These are phyloP conservation scores for Melieria omissa DNA, from an alignment of 2,888 invertebrate genomes.

Conservation along the genomic window DNA sequence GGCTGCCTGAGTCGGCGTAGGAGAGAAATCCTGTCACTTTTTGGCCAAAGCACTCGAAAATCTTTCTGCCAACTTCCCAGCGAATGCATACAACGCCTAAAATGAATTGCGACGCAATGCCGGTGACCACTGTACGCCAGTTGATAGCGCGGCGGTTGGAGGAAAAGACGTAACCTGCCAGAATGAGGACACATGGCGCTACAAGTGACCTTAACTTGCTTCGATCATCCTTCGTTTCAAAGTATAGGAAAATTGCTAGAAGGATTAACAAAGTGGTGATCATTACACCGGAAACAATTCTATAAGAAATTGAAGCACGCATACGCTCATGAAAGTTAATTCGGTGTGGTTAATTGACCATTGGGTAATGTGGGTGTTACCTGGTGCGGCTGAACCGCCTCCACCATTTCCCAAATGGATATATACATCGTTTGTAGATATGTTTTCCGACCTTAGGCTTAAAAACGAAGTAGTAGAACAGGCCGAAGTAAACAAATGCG, in stretches of 20 bases:
- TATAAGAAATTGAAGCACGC: constrained; percentile 52
- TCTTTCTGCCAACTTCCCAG: constrained; percentile 80
- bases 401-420: constrained; percentile 54
- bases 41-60: constrained; percentile 72
- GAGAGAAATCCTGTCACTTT: constrained; percentile 80
- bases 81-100: constrained; percentile 87
- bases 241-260: constrained; percentile 72
- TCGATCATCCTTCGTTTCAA: constrained; percentile 72
- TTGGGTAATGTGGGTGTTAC: constrained; percentile 40
- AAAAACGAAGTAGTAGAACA: constrained; percentile 74
- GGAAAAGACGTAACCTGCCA: constrained; percentile 74
- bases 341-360: not conserved
- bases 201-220: constrained; percentile 76
- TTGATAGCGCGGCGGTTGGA: constrained; percentile 72
- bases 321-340: not conserved
- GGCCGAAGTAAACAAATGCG: constrained; percentile 71
- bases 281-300: constrained; percentile 68
- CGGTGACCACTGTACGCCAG: constrained; percentile 85
- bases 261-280: constrained; percentile 67
- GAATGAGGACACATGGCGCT: constrained; percentile 74
- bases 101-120: constrained; percentile 83
- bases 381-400: constrained; percentile 54
- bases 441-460: constrained; percentile 69
- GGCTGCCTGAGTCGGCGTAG: constrained; percentile 82
- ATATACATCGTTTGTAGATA: constrained; percentile 48